phyloP scores from a whole-genome alignment of 2,888 invertebrate genomes.

The Philhelius pedissequus region DNA sequence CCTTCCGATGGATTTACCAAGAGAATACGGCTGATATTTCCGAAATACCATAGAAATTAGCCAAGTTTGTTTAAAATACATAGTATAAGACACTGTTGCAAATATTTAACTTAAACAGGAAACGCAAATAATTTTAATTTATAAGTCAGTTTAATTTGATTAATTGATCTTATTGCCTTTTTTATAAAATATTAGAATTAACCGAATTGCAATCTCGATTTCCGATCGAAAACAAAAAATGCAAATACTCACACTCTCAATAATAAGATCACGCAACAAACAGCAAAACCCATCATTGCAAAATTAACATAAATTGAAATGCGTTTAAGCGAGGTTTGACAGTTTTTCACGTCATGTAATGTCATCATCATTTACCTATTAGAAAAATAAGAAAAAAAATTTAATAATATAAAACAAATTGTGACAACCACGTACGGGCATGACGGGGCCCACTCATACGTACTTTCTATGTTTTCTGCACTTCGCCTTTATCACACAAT shows the following conservation, averaged over 20 bases:
- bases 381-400: not conserved
- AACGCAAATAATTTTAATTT: no score
- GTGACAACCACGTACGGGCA: constrained; percentile 33
- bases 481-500: constrained; percentile 15
- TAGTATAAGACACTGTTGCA: no score
- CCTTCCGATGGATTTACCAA: no score
- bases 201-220: not conserved
- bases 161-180: no score
- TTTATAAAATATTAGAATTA: no score
- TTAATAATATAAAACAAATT: no score
- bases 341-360: constrained; percentile 15
- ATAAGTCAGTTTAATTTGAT: no score
- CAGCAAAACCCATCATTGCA: not conserved
- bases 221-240: not conserved
- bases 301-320: not conserved
- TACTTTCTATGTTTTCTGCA: not conserved
- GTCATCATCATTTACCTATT: constrained; percentile 24
- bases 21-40: no score
- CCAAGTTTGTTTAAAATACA: no score
- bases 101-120: no score
- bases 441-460: constrained; percentile 41
- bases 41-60: no score
- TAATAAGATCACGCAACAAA: not conserved
- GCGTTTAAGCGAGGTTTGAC: constrained; percentile 7
- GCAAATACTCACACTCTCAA: not conserved